A percentile compares a stretch with the other conserved stretches of the same genome.
These are phyloP conservation scores for Scytalopus superciliaris DNA, from an alignment of 2,113 vertebrate genomes.

Conservation along the genomic window DNA sequence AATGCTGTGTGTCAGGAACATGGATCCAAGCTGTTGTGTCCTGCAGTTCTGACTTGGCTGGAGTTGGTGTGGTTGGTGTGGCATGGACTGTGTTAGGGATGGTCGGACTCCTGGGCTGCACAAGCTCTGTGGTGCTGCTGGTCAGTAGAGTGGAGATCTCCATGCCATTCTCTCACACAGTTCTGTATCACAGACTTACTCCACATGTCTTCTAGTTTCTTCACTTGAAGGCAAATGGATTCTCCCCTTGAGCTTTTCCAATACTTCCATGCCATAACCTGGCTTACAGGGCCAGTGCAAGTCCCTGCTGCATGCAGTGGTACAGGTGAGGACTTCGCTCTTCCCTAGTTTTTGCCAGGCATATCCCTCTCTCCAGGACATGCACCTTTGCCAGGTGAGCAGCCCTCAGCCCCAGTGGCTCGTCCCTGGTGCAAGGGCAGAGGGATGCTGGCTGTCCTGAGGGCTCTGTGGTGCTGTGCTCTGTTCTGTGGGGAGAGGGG, in stretches of 20 bases:
- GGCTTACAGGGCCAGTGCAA: not conserved
- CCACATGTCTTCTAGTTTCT: accelerated
- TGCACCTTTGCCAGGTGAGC: not conserved
- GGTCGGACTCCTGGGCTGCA: not conserved
- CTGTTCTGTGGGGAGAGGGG: not conserved
- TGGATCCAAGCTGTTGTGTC: not conserved
- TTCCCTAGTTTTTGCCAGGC: accelerated
- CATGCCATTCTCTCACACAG: accelerated
- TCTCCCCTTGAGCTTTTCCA: not conserved
- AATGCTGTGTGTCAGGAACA: not conserved
- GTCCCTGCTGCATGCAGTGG: not conserved
- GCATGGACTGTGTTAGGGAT: not conserved
- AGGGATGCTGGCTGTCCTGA: accelerated
- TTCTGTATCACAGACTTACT: accelerated
- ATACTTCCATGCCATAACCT: accelerated
- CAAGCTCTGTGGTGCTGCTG: not conserved
- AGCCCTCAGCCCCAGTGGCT: not conserved
- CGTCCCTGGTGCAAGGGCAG: accelerated
- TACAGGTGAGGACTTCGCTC: not conserved
- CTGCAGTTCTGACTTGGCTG: not conserved
- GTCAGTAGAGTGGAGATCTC: not conserved
- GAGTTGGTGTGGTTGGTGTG: not conserved
- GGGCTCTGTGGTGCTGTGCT: accelerated
- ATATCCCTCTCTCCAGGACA: not conserved
- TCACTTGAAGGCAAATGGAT: not conserved